phyloP scores from a whole-genome alignment of 2,113 vertebrate genomes.

The Nematolebias whitei region DNA sequence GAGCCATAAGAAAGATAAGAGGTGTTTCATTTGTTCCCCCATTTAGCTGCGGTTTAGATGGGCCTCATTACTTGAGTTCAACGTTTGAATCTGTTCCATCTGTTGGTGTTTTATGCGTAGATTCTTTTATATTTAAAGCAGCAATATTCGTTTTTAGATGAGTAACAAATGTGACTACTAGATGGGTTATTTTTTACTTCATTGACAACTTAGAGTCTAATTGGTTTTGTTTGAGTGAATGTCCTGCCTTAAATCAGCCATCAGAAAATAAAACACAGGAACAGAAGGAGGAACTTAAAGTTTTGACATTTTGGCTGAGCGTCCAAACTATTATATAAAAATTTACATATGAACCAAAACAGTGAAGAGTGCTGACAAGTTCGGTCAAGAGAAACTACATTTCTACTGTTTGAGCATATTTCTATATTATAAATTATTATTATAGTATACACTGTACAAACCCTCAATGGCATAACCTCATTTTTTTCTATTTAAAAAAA shows the following conservation, averaged over 20 bases:
- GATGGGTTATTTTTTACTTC: not conserved
- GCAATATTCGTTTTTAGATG: not conserved
- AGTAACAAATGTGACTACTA: not conserved
- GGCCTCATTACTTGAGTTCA: not conserved
- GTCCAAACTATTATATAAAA: too few relatives aligned
- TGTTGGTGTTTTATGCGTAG: not conserved
- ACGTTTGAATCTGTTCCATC: conserved; percentile 11
- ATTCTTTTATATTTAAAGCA: not conserved
- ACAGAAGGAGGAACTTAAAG: not conserved
- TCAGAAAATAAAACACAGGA: not conserved
- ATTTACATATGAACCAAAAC: too few relatives aligned
- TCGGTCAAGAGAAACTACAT: not conserved
- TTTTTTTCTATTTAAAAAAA: too few relatives aligned
- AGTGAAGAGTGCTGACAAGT: not conserved
- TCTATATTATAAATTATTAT: not conserved
- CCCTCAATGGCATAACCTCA: too few relatives aligned
- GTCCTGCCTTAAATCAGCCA: not conserved
- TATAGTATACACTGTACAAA: too few relatives aligned
- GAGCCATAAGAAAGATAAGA: conserved; percentile 15
- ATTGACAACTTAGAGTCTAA: not conserved
- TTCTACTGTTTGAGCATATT: not conserved
- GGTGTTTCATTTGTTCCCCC: conserved; percentile 19
- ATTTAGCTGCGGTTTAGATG: not conserved
- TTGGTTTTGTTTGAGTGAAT: not conserved
- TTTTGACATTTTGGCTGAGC: not conserved